Evolutionary conservation across 1,140 invertebrate species (phyloP), one percentile per base, ranked within the genome.

Genomic region (Cyclargus thomasi): DNA sequence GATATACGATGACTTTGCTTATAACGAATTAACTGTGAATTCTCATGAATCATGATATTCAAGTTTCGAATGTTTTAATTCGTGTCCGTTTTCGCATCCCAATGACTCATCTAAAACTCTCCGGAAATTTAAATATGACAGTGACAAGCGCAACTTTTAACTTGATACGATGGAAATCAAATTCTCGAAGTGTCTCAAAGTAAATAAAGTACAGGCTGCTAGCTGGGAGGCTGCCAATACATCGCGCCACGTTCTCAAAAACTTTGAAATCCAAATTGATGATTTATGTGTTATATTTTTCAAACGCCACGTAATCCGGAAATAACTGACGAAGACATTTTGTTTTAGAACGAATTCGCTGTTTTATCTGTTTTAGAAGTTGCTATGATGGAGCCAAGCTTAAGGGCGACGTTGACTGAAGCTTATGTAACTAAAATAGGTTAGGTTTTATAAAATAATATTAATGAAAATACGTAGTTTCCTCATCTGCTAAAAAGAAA

Each of bases 221-320:
- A 18, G 55, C 18, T 59, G 55, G 55, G 55, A 59, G 17, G 17
- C 18, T 59, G 55, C 55, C 55, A 59, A 59, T 59, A 59, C 55
- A 21, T 59, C 55, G 18, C 18, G 55, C 55, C 11, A 20, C 55
- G 55, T 59, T 59, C 55, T 59, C 55, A 59, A 59, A 59, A 59
- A 59, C 18, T 59, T 59, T 59, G 55, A 59, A 59, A 21, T 59
- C 55, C 55, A 59, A 59, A 59, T 59, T 59, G 55, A 59, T 59
- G 55, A 59, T 59, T 59, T 59, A 59, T 59, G 55, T 59, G 55
- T 59, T 59, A 59, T 59, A 59, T 59, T 59, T 59, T 59, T 59
- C 55, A 59, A 59, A 59, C 20, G 55, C 55, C 55, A 59, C 55
- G 55, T 59, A 20, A 59, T 59, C 55, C 55, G 18, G 20, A 59